Conservation (phyloP, 2,888 invertebrate genomes). For the Resseliella maxima region DNA sequence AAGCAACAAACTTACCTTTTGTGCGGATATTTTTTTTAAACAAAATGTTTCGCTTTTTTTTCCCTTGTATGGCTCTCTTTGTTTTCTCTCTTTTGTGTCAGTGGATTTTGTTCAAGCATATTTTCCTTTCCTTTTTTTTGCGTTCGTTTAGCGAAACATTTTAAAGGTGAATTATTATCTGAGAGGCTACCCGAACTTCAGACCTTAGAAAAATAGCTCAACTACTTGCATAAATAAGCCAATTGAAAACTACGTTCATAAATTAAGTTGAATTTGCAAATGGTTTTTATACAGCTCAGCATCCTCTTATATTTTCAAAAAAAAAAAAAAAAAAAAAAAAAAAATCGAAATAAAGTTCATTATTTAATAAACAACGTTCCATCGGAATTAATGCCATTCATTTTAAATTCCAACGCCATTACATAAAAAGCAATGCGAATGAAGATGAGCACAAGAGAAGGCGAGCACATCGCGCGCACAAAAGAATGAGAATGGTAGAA, state of each 20-base stretch:
- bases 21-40: background rate
- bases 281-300: background rate
- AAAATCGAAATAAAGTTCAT: too few species aligned
- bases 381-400: slow-evolving; percentile 8
- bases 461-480: background rate
- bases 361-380: background rate
- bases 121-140: background rate
- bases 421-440: background rate
- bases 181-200: background rate
- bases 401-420: background rate
- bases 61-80: background rate
- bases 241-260: slow-evolving; percentile 39
- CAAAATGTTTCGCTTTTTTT: background rate
- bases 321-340: too few species aligned
- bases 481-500: background rate
- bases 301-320: too few species aligned
- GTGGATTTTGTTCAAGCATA: background rate
- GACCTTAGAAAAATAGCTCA: background rate
- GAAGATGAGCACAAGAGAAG: background rate
- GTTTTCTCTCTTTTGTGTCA: background rate
- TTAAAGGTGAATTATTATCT: slow-evolving; percentile 6
- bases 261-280: slow-evolving; percentile 6
- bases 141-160: background rate
- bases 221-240: slow-evolving; percentile 41
- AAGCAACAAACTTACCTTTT: background rate